Evolutionary conservation across 2,888 invertebrate species (phyloP).

Genomic region (Abrostola tripartita): DNA sequence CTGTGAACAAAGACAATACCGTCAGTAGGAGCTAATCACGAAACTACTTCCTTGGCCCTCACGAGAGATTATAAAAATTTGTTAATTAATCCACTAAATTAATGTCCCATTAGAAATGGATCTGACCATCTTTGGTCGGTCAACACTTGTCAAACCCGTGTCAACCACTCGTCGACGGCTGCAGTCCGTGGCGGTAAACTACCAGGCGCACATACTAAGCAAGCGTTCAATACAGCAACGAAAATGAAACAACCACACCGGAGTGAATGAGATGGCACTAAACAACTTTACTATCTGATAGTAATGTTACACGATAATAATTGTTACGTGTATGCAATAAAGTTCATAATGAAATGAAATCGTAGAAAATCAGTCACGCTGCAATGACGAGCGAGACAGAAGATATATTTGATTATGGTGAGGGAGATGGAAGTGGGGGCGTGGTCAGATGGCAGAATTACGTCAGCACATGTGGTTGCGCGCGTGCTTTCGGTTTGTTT

Average conservation of each 20-base stretch:
- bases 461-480: slow-evolving; percentile 80
- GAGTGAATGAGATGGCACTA: slow-evolving; percentile 63
- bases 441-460: slow-evolving; percentile 71
- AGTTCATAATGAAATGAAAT: slow-evolving; percentile 58
- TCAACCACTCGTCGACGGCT: slow-evolving; percentile 85
- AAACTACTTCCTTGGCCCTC: slow-evolving; percentile 8
- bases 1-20: slow-evolving; percentile 75
- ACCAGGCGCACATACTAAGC: slow-evolving; percentile 80
- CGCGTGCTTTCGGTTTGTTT: slow-evolving; percentile 77
- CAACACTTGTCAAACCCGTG: slow-evolving; percentile 84
- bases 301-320: slow-evolving; percentile 55
- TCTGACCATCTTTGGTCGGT: slow-evolving; percentile 59
- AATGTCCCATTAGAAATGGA: slow-evolving; percentile 38
- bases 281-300: slow-evolving; percentile 55
- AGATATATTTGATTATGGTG: slow-evolving; percentile 54
- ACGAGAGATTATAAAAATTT: slow-evolving; percentile 23
- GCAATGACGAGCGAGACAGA: slow-evolving; percentile 72
- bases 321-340: slow-evolving; percentile 59
- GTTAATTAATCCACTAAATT: slow-evolving; percentile 20
- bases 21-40: slow-evolving; percentile 42
- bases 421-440: slow-evolving; percentile 73
- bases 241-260: slow-evolving; percentile 64
- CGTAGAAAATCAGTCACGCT: slow-evolving; percentile 71
- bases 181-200: slow-evolving; percentile 87
- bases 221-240: slow-evolving; percentile 63